Evolutionary conservation across 1,140 invertebrate genomes (phyloP).

Genomic region (Formica exsecta): DNA sequence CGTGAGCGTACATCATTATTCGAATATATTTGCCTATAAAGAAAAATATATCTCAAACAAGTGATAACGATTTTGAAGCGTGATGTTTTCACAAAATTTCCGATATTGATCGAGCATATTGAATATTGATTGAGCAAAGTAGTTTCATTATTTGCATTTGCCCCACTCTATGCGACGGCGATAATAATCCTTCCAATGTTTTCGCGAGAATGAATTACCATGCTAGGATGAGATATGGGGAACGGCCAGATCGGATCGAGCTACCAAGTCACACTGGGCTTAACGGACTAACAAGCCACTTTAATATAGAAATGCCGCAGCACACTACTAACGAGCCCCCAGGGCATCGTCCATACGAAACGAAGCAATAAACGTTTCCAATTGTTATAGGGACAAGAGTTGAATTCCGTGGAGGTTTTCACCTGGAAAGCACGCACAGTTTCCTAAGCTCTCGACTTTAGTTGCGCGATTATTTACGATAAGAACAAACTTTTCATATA

Average conservation of each 20-base stretch:
- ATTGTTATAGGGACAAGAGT: conserved; percentile 61
- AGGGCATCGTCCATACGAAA: conserved; percentile 58
- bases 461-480: conserved; percentile 44
- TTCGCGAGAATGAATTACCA: conserved; percentile 43
- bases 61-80: background rate
- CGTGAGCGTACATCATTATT: background rate
- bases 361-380: conserved; percentile 69
- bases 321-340: conserved; percentile 63
- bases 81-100: conserved; percentile 4
- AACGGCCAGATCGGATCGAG: conserved; percentile 43
- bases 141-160: conserved; percentile 40
- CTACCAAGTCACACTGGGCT: conserved; percentile 42
- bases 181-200: conserved; percentile 57
- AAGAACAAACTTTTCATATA: conserved; percentile 16
- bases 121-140: conserved; percentile 24
- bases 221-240: background rate
- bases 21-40: conserved; percentile 28
- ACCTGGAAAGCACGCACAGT: background rate
- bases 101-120: conserved; percentile 19
- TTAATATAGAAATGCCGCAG: conserved; percentile 58
- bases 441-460: conserved; percentile 27
- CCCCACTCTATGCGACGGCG: background rate
- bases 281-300: conserved; percentile 64
- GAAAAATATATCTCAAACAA: background rate
- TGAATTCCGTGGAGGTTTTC: conserved; percentile 21